Base-by-base conservation (phyloP, 2,113 vertebrate species). In the Tiliqua scincoides region DNA sequence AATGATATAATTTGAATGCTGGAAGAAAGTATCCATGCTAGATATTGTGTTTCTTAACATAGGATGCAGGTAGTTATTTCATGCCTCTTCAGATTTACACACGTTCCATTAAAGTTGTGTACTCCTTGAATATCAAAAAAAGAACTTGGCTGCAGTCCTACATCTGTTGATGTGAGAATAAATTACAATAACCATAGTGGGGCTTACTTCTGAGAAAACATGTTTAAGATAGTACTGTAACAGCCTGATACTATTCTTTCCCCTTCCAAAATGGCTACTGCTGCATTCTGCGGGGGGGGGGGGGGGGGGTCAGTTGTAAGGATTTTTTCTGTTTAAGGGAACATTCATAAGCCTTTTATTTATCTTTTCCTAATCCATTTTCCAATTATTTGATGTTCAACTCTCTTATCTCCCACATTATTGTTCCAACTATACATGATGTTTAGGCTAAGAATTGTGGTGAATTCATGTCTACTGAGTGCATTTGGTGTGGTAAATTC, bases 1-100 rank as follows among this genome's bases (percentile, higher is more conserved):
- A 84, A n/a, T 14, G 75, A 52, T 27, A 88, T 61, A 35, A 63
- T 79, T 40, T 25, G 30, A 90, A 1, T 87, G 18, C 89, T 20
- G 70, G 76, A 86, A 78, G n/a, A 15, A 65, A 67, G 1, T 18
- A 32, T 1, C 3, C 57, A 83, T 80, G n/a, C 32, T 14, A 74
- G 40, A 48, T 52, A 30, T 6, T 62, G 84, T 6, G 0, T 7
- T 0, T 21, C 21, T 77, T 78, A 89, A 82, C 10, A 1, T 54
- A 40, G 4, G 37, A 74, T 0, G 12, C 83, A 87, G 80, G 23
- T 68, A 2, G 79, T 63, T 68, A 25, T 71, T 83, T 2, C 59
- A 88, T 90, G 4, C 1, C 63, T 70, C 1, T 78, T 40, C 54
- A 18, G 0, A 0, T 6, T 48, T 63, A 72, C 43, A 14, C 14